Conservation (phyloP, 2,888 invertebrate genomes). For the Eumerus sabulonum region DNA sequence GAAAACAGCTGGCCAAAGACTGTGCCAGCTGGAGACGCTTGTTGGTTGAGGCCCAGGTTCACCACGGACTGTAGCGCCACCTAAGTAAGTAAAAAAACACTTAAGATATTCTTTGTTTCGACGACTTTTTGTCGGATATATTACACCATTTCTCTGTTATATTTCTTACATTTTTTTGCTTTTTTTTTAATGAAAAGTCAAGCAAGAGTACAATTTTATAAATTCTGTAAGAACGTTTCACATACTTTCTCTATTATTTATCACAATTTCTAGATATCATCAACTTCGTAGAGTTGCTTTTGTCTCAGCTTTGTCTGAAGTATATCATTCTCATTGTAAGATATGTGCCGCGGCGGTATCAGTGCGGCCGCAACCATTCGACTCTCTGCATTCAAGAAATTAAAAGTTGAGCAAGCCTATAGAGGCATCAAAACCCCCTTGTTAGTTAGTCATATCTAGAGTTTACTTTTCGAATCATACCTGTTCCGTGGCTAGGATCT, state of each 20-base stretch:
- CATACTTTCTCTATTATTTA: constrained; percentile 32
- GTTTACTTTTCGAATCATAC: constrained; percentile 67
- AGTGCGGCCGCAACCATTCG: constrained; percentile 84
- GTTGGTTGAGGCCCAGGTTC: no score
- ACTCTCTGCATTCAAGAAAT: constrained; percentile 92
- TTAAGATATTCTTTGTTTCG: no score
- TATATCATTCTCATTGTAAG: constrained; percentile 82
- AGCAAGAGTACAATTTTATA: no score
- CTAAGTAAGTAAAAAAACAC: no score
- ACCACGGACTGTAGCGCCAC: no score
- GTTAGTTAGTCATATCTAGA: not conserved
- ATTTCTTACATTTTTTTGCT: no score
- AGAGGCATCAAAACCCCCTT: not conserved
- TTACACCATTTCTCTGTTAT: no score
- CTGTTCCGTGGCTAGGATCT: constrained; percentile 89
- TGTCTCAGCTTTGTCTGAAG: constrained; percentile 81
- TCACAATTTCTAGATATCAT: constrained; percentile 48
- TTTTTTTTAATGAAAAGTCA: no score
- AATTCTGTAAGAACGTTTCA: no score
- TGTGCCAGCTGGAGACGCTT: no score
- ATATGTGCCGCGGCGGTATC: constrained; percentile 83
- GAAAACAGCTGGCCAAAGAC: no score
- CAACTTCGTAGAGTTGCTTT: constrained; percentile 79
- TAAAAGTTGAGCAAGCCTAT: constrained; percentile 91
- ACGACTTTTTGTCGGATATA: no score